Base-by-base conservation (phyloP, 2,113 vertebrate genomes). In the Murina feae region DNA sequence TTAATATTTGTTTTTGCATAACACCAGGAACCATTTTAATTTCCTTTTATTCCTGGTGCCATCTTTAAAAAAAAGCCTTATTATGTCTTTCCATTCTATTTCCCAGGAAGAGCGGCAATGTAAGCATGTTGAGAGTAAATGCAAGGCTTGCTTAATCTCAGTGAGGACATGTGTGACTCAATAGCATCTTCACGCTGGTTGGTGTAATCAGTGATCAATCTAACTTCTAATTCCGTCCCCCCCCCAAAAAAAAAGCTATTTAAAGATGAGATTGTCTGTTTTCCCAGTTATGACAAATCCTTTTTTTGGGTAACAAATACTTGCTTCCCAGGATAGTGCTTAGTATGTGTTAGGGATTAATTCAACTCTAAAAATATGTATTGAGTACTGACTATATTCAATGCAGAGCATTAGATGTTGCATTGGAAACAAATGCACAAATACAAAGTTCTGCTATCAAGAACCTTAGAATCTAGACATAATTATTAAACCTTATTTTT, bases 21-120 rank as follows among this genome's bases (percentile, higher is more conserved):
- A 78, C 79, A 30, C 20, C 81, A 37, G 58, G 85, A 42, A 86
- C 7, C 21, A 53, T 90, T 94, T 94, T 69, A 23, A 89, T 89
- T 66, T 91, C 37, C 55, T 71, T 95, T 94, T 89, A 47, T 96
- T 90, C 4, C 60, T 86, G 69, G 25, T 94, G 30, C 30, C 28
- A 89, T 92, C 65, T 82, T 95, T 79, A 96, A 44, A 86, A 93
- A 96, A 90, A 82, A 86, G 9, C 1, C 25, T 87, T 76, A 49
- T 42, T 91, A 21, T 75, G 32, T 86, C 53, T 68, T 94, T 89
- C 80, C 37, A 58, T 84, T 79, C 20, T 94, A 28, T 55, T 92
- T 92, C 51, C 39, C 65, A 83, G 32, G 28, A 82, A 94, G 63
- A 60, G 25, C 60, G 9, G 65, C 80, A 94, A 82, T 86, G 32